Percentiles rank a stretch among this genome's conserved stretches.
phyloP scores from a whole-genome alignment of 1,140 invertebrate genomes.

The Ridgeia piscesae region DNA sequence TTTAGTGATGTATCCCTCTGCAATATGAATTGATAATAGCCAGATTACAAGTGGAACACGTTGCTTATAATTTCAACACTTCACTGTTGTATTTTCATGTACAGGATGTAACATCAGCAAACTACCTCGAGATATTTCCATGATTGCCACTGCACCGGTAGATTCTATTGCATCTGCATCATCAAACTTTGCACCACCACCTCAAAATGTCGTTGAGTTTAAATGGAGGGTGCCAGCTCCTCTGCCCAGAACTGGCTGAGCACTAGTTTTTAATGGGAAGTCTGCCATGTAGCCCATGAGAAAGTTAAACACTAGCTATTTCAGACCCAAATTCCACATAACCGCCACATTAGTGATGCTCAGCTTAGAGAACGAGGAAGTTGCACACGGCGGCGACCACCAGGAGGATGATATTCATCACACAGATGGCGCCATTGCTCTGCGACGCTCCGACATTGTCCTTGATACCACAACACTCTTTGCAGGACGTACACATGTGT shows the following conservation, averaged over 20 bases:
- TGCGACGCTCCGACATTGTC: neutral
- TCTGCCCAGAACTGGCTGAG: no score
- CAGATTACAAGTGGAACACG: no score
- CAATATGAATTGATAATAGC: no score
- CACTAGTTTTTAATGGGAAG: no score
- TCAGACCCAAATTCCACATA: neutral
- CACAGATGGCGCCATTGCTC: neutral
- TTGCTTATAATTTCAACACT: no score
- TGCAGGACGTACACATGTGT: neutral
- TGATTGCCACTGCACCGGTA: neutral
- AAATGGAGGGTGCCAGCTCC: no score
- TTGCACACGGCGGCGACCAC: neutral
- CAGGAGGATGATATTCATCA: neutral
- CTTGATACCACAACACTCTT: neutral
- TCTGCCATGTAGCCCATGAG: no score
- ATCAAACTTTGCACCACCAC: neutral
- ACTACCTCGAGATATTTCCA: neutral
- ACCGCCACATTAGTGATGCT: neutral
- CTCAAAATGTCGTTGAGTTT: neutral
- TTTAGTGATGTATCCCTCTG: no score
- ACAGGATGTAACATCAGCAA: neutral
- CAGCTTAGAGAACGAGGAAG: neutral
- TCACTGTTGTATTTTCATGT: no score
- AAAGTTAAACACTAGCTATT: neutral
- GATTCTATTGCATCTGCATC: neutral